Percentiles rank a stretch among this genome's conserved stretches.
These are phyloP conservation scores for Meliscaeva auricollis DNA, from an alignment of 2,888 invertebrate genomes.

Conservation along the genomic window DNA sequence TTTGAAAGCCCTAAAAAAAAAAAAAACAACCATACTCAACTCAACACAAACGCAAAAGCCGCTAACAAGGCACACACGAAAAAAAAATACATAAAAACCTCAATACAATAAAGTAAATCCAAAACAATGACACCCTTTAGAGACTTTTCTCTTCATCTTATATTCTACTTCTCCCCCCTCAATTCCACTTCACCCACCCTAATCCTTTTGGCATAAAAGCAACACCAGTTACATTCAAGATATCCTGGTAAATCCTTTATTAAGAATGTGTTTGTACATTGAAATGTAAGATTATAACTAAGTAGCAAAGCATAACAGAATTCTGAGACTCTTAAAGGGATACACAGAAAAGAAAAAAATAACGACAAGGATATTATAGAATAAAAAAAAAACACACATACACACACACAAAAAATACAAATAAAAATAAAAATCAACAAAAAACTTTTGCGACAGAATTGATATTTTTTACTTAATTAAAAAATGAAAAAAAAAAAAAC, in stretches of 20 bases:
- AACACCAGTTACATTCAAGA: conserved; percentile 49
- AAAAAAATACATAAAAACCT: not conserved
- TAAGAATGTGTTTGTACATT: conserved; percentile 56
- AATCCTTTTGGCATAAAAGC: conserved; percentile 29
- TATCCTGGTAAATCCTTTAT: conserved; percentile 63
- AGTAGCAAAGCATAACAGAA: conserved; percentile 45
- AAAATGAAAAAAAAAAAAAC: conserved; percentile 16
- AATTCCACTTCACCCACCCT: not conserved
- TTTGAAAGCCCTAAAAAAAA: not conserved
- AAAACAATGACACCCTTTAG: conserved; percentile 50
- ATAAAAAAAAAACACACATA: not conserved
- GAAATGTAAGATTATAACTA: conserved; percentile 51
- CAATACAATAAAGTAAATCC: conserved; percentile 39
- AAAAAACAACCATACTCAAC: not conserved
- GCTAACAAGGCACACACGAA: conserved; percentile 25
- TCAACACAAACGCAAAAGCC: conserved; percentile 5
- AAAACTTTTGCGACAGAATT: conserved; percentile 1
- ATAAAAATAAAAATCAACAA: not conserved
- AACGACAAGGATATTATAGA: conserved; percentile 9
- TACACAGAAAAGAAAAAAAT: not conserved
- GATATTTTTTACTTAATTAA: conserved; percentile 50
- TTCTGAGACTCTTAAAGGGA: conserved; percentile 9
- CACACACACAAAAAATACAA: not conserved
- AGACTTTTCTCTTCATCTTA: conserved; percentile 9
- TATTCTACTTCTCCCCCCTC: not conserved